phyloP scores from a whole-genome alignment of 1,140 invertebrate genomes.

The Stratiolaelaps scimitus region DNA sequence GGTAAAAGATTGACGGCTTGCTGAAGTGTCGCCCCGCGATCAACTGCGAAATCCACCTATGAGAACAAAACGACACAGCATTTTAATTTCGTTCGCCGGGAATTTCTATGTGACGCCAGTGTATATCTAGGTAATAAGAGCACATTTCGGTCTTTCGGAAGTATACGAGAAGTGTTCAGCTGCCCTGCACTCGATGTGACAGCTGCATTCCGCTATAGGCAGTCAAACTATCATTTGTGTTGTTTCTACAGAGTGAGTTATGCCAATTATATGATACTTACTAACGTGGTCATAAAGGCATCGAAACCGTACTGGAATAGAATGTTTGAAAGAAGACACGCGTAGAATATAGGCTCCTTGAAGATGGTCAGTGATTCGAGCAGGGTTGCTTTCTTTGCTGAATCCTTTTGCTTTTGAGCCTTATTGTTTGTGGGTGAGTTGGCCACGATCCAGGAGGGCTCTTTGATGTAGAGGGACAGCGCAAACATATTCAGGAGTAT shows the following conservation, averaged over 20 bases:
- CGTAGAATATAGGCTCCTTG: conserved; percentile 9
- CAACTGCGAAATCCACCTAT: conserved; percentile 16
- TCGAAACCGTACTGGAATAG: conserved; percentile 25
- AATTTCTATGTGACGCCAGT: too few species aligned
- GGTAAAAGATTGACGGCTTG: conserved; percentile 13
- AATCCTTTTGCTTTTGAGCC: neutral
- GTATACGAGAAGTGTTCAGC: too few species aligned
- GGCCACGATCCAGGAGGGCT: conserved; percentile 6
- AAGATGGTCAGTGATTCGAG: neutral
- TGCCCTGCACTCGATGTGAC: too few species aligned
- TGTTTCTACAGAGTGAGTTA: neutral
- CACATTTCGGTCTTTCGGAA: too few species aligned
- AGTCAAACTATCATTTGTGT: neutral
- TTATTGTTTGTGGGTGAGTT: neutral
- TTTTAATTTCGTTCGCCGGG: too few species aligned
- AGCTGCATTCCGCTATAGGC: neutral
- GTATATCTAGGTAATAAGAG: too few species aligned
- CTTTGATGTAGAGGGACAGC: neutral
- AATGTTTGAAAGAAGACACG: conserved; percentile 1
- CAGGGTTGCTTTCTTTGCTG: neutral
- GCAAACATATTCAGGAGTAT: neutral
- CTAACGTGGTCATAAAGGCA: conserved; percentile 18
- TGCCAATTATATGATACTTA: neutral
- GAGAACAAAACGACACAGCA: neutral
- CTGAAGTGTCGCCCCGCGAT: conserved; percentile 15